Evolutionary conservation across 2,888 invertebrate genomes (phyloP).

Genomic region (Ceriagrion tenellum): DNA sequence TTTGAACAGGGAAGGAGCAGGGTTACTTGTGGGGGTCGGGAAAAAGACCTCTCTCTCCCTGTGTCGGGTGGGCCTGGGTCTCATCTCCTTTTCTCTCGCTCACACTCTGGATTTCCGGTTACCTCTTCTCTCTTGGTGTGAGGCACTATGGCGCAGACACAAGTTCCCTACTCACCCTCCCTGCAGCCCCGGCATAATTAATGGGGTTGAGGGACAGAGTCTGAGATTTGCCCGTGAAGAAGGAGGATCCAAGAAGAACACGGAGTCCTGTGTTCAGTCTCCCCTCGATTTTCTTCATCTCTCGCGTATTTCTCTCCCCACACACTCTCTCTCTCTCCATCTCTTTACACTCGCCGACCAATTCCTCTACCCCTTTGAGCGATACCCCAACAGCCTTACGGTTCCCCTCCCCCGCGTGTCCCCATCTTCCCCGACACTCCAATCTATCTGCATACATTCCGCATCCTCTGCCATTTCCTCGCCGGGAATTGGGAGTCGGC

Average conservation of each 20-base stretch:
- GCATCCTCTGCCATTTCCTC: conserved; percentile 32
- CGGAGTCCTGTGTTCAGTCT: conserved; percentile 1
- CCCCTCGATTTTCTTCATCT: not conserved
- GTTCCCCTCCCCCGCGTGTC: not conserved
- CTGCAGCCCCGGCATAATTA: conserved; percentile 44
- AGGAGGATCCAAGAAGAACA: conserved; percentile 31
- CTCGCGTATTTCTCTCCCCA: not conserved
- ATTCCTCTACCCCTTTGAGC: not conserved
- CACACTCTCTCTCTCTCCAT: not conserved
- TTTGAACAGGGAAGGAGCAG: not conserved
- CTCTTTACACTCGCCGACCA: not conserved
- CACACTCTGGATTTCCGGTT: not conserved
- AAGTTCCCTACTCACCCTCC: not conserved
- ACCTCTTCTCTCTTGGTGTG: not conserved
- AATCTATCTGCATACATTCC: conserved; percentile 35
- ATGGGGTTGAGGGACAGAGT: conserved; percentile 45
- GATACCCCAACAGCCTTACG: not conserved
- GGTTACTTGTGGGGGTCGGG: not conserved
- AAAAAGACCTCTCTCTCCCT: not conserved
- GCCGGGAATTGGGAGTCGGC: not conserved
- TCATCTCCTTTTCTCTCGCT: too few relatives aligned
- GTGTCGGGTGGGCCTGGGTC: not conserved
- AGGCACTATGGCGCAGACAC: not conserved
- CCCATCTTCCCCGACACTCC: not conserved
- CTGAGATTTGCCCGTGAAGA: conserved; percentile 25